These are phyloP conservation scores for Hydrolagus colliei DNA, from an alignment of 2,797 vertebrate species.

Conservation along the genomic window DNA sequence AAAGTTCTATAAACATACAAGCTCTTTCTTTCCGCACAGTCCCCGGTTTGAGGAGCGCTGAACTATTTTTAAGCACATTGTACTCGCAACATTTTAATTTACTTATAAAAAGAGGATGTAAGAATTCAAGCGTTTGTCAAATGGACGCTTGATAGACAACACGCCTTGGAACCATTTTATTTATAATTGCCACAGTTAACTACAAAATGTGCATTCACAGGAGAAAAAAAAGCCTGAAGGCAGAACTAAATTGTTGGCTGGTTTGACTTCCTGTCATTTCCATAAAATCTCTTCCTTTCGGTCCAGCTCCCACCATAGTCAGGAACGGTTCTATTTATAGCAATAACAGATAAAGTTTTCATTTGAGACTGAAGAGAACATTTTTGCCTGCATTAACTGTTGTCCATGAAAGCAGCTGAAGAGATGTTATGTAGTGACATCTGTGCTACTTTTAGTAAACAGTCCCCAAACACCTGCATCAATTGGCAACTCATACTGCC, in stretches of 20 bases:
- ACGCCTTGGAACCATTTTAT: neutral
- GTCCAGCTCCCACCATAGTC: conserved; percentile 7
- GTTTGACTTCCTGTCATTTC: conserved; percentile 32
- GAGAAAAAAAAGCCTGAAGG: conserved; percentile 8
- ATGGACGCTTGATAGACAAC: neutral
- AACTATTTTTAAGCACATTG: neutral
- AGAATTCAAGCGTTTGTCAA: conserved; percentile 1
- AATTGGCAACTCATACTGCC: conserved; percentile 13
- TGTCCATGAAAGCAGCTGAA: conserved; percentile 30
- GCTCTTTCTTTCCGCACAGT: neutral
- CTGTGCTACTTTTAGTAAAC: conserved; percentile 28
- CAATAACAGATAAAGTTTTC: conserved; percentile 29
- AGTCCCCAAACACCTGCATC: conserved; percentile 29
- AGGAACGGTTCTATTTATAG: conserved; percentile 28
- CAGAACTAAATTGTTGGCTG: conserved; percentile 31
- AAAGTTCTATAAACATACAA: too few relatives aligned
- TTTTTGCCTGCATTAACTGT: conserved; percentile 18
- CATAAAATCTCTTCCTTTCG: conserved; percentile 31
- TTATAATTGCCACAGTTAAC: conserved; percentile 22
- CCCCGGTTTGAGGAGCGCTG: neutral
- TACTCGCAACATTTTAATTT: neutral
- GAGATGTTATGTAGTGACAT: conserved; percentile 15
- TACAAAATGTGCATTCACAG: conserved; percentile 30
- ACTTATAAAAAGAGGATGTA: conserved; percentile 6
- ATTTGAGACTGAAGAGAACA: conserved; percentile 19